Conservation (phyloP, 2,113 vertebrate species). For the Lophotis ruficrista region DNA sequence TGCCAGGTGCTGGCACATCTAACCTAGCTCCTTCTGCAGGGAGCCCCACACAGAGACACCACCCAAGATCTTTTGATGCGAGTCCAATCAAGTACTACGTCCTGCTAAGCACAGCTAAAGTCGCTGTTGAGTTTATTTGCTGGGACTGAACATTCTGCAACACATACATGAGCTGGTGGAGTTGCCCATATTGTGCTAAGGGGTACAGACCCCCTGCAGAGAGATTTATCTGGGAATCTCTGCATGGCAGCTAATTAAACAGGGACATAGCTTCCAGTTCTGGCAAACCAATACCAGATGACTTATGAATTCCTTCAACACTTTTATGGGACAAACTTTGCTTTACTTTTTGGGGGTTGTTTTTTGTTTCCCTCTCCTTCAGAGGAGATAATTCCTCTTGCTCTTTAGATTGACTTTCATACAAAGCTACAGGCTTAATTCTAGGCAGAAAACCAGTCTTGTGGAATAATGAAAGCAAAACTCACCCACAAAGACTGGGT, state of each 20-base stretch:
- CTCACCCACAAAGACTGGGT: neutral
- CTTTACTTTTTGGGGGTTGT: neutral
- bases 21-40: neutral
- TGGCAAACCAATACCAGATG: neutral
- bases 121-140: neutral
- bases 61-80: neutral
- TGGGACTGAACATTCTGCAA: neutral
- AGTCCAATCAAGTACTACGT: neutral
- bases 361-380: neutral
- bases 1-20: neutral
- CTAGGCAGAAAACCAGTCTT: neutral
- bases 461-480: neutral
- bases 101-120: neutral
- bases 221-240: neutral
- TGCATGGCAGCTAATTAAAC: neutral
- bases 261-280: neutral
- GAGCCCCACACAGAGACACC: neutral
- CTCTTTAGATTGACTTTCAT: neutral
- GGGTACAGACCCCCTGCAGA: fast-evolving
- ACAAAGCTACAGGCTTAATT: neutral
- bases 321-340: neutral
- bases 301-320: neutral
- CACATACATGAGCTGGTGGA: fast-evolving
- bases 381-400: neutral
- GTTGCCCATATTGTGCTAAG: neutral